A percentile compares a stretch with the other conserved stretches of the same genome.
Conservation (phyloP, 2,888 invertebrate genomes). For the Micoletzkya japonica region DNA sequence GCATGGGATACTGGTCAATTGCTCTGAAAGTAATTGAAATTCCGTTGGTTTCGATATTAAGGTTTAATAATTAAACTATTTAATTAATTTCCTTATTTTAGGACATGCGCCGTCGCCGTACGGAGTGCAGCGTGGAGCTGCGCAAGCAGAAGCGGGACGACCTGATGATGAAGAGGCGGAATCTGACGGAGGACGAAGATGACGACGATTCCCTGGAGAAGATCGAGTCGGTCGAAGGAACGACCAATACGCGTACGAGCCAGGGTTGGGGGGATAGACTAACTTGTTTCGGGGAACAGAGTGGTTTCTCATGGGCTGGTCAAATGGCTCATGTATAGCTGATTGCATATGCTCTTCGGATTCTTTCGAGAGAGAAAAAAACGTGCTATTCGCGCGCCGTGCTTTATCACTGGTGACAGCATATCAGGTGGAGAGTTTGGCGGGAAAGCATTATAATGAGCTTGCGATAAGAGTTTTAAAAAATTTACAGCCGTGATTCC, state of each 20-base stretch:
- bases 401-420: too few species aligned
- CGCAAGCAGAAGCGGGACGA: slow-evolving; percentile 92
- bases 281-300: too few species aligned
- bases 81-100: slow-evolving; percentile 62
- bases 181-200: slow-evolving; percentile 44
- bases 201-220: slow-evolving; percentile 17
- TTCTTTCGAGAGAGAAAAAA: too few species aligned
- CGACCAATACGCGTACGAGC: too few species aligned
- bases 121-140: slow-evolving; percentile 85
- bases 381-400: too few species aligned
- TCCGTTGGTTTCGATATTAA: background rate
- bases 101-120: slow-evolving; percentile 86
- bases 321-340: background rate
- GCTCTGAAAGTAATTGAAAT: background rate
- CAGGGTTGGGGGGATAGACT: too few species aligned
- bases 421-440: too few species aligned
- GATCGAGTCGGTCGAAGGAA: background rate
- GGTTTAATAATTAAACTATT: background rate
- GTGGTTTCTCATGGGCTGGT: background rate
- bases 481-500: background rate
- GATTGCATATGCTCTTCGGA: too few species aligned
- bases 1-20: background rate
- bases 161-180: slow-evolving; percentile 77
- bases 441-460: too few species aligned
- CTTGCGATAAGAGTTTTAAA: too few species aligned